Percentiles rank a stretch among this genome's conserved stretches.
These are phyloP conservation scores for Mohoua ochrocephala DNA, from an alignment of 2,113 vertebrate species.

Conservation along the genomic window DNA sequence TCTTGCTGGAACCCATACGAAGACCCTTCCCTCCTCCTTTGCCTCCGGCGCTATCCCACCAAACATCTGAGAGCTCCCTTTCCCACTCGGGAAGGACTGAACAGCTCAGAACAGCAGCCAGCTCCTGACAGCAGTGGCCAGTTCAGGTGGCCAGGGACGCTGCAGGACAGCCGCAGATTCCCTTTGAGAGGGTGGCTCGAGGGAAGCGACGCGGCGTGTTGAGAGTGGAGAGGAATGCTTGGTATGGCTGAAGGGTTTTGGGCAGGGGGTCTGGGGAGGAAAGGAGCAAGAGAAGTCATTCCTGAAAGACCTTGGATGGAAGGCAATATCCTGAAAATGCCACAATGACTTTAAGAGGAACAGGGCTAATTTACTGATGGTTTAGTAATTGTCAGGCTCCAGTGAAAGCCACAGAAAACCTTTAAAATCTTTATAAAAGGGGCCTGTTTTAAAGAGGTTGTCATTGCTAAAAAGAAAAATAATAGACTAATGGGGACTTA, in stretches of 20 bases:
- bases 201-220: no score
- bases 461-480: slow-evolving; percentile 32
- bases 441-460: not conserved
- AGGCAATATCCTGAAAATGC: not conserved
- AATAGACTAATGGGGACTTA: slow-evolving; percentile 40
- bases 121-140: no score
- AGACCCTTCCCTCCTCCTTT: no score
- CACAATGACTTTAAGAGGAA: not conserved
- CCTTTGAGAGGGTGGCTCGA: no score
- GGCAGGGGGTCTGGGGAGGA: not conserved
- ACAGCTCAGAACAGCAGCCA: no score
- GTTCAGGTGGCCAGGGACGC: no score
- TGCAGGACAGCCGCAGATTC: no score
- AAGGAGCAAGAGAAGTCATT: not conserved
- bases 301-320: slow-evolving; percentile 7
- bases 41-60: no score
- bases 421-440: not conserved
- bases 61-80: no score
- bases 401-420: slow-evolving; percentile 24
- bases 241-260: not conserved
- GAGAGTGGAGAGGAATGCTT: not conserved
- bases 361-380: not conserved
- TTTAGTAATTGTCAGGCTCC: not conserved
- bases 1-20: no score
- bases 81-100: no score